Evolutionary conservation across 2,888 invertebrate genomes (phyloP).

Genomic region (Prenolepis imparis): DNA sequence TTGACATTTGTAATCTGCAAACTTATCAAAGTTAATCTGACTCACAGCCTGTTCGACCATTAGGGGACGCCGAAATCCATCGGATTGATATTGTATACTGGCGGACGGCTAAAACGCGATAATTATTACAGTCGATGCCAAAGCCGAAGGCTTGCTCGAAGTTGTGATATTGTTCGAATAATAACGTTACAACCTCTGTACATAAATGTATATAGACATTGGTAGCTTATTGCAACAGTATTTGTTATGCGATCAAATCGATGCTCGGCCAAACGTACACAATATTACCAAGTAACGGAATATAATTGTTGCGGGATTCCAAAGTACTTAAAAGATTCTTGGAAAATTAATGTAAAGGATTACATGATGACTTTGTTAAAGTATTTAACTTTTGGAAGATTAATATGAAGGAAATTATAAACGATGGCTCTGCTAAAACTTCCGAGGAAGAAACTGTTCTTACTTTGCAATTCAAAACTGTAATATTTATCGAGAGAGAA

Average conservation of each 20-base stretch:
- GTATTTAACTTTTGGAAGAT: background rate
- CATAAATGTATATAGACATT: background rate
- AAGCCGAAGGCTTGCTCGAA: constrained; percentile 3
- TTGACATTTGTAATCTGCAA: constrained; percentile 17
- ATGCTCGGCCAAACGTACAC: background rate
- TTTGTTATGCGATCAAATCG: constrained; percentile 7
- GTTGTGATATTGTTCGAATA: constrained; percentile 22
- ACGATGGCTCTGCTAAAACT: background rate
- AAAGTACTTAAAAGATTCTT: background rate
- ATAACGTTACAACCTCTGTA: constrained; percentile 9
- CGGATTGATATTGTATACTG: constrained; percentile 24
- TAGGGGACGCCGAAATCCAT: constrained; percentile 16
- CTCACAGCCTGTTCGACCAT: constrained; percentile 30
- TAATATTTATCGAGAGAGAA: background rate
- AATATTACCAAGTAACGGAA: constrained; percentile 11
- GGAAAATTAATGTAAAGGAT: constrained; percentile 3
- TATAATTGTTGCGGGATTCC: background rate
- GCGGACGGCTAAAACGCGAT: constrained; percentile 22
- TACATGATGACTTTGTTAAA: background rate
- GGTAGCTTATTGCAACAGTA: constrained; percentile 8
- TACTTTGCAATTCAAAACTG: background rate
- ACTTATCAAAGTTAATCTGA: constrained; percentile 38
- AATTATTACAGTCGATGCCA: constrained; percentile 30
- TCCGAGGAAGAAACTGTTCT: background rate
- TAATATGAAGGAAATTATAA: background rate